Evolutionary conservation across 1,140 invertebrate species (phyloP).

Genomic region (Lepidurus apus): DNA sequence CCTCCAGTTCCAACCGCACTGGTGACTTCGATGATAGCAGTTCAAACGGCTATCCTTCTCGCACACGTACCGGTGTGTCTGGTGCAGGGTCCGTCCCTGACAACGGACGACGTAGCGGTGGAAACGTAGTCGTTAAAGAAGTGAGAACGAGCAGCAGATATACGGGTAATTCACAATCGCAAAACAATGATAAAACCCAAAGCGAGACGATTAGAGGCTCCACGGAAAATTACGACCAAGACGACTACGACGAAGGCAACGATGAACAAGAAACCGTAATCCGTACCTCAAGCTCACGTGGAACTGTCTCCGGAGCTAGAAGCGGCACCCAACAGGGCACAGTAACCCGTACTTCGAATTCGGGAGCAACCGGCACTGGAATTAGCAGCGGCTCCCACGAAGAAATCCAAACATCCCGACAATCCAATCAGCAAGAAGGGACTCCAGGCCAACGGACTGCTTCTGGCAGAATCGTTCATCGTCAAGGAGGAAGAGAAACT

Average conservation of each 20-base stretch:
- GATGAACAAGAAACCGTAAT: background rate
- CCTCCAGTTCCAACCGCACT: background rate
- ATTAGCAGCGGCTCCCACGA: background rate
- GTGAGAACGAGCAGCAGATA: conserved; percentile 4
- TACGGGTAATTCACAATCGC: background rate
- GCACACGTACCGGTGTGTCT: background rate
- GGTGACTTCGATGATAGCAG: background rate
- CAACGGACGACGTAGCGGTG: conserved; percentile 14
- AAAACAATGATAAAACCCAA: conserved; percentile 14
- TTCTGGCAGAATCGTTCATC: conserved; percentile 1
- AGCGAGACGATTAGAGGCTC: background rate
- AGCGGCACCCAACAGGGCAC: background rate
- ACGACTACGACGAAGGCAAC: conserved; percentile 25
- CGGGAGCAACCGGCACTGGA: background rate
- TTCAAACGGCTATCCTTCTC: background rate
- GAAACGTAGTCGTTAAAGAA: conserved; percentile 2
- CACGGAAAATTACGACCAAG: conserved; percentile 18
- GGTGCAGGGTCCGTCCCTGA: background rate
- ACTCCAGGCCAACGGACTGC: background rate
- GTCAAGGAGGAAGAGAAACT: background rate
- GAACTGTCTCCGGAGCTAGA: background rate
- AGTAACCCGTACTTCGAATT: background rate
- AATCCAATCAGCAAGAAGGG: background rate
- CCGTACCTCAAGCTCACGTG: background rate
- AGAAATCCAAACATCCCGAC: background rate